phyloP scores from a whole-genome alignment of 2,113 vertebrate genomes.

The Andinoacara biseriatus region DNA sequence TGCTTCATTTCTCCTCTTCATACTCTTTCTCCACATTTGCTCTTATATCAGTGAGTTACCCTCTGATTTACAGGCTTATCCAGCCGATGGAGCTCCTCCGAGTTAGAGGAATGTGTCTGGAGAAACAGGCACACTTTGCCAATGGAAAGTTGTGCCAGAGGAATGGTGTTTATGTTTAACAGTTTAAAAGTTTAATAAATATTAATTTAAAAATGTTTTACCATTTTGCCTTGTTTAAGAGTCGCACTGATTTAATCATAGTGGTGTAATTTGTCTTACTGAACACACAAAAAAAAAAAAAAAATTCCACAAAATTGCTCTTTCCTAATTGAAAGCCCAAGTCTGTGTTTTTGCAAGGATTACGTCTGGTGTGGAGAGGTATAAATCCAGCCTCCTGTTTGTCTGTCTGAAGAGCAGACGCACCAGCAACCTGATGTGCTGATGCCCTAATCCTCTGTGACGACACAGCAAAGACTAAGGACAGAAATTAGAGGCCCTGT shows the following conservation, averaged over 20 bases:
- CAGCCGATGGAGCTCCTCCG: constrained; percentile 8
- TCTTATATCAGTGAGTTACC: constrained; percentile 1
- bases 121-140: constrained; percentile 33
- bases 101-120: constrained; percentile 43
- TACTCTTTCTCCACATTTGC: background rate
- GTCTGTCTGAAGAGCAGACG: constrained; percentile 48
- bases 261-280: constrained; percentile 38
- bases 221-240: constrained; percentile 34
- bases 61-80: constrained; percentile 19
- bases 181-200: constrained; percentile 68
- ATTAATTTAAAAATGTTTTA: constrained; percentile 67
- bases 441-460: constrained; percentile 62
- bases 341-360: constrained; percentile 54
- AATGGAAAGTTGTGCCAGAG: constrained; percentile 44
- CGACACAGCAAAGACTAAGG: constrained; percentile 40
- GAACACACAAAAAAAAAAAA: background rate
- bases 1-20: background rate
- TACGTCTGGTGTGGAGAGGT: constrained; percentile 43
- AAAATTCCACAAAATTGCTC: constrained; percentile 41
- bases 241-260: constrained; percentile 31
- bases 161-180: constrained; percentile 68
- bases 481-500: constrained; percentile 49
- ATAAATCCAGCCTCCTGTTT: constrained; percentile 65
- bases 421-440: constrained; percentile 50
- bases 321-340: constrained; percentile 50